A percentile compares a stretch with the other conserved stretches of the same genome.
Evolutionary conservation across 37 sponge, comb jelly and placozoan genomes (phyloP).

Genomic region (Chondrosia reniformis): DNA sequence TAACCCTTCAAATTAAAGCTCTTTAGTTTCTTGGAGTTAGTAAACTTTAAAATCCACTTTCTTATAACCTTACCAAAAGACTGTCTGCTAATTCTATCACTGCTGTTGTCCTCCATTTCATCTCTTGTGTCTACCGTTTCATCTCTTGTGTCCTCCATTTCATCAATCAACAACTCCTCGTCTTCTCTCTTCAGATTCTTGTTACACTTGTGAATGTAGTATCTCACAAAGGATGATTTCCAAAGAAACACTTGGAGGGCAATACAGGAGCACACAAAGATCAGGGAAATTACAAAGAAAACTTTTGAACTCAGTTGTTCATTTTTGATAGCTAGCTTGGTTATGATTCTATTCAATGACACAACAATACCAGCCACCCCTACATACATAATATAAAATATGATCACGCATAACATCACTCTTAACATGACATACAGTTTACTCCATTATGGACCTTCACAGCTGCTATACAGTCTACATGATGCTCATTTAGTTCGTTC

Average conservation of each 20-base stretch:
- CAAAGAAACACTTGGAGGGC: constrained; percentile 54
- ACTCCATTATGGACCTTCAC: too few relatives aligned
- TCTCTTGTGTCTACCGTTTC: background rate
- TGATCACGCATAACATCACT: too few relatives aligned
- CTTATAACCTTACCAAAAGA: too few relatives aligned
- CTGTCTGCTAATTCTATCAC: too few relatives aligned
- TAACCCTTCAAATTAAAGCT: too few relatives aligned
- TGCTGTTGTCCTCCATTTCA: background rate
- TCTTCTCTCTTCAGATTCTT: background rate
- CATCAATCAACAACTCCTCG: background rate
- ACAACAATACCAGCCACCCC: constrained; percentile 69
- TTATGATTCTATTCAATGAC: constrained; percentile 64
- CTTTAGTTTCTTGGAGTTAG: too few relatives aligned
- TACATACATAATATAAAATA: too few relatives aligned
- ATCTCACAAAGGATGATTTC: constrained; percentile 50
- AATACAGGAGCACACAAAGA: constrained; percentile 69
- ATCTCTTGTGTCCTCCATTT: background rate
- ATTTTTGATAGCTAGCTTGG: constrained; percentile 47
- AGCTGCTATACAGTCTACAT: too few relatives aligned
- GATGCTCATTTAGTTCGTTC: too few relatives aligned
- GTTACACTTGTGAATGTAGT: constrained; percentile 27
- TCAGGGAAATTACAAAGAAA: constrained; percentile 80
- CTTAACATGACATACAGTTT: too few relatives aligned
- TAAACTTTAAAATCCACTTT: too few relatives aligned
- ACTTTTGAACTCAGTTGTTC: constrained; percentile 51